Conservation (phyloP, 1,140 invertebrate genomes). For the Brachionus sp. region DNA sequence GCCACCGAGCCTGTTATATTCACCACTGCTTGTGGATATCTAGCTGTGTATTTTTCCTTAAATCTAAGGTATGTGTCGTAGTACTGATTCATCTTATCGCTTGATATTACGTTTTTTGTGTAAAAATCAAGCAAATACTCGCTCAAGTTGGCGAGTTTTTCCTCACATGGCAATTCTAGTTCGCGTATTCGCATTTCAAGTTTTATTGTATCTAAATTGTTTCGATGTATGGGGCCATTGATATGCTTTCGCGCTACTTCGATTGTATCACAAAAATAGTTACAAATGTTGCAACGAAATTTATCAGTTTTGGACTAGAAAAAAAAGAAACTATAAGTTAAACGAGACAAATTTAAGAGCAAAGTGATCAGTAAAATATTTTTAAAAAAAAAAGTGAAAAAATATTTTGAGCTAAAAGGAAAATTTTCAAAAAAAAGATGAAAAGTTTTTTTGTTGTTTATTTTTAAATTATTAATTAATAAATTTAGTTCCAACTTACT, state of each 20-base stretch:
- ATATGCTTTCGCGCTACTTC: slow-evolving; percentile 53
- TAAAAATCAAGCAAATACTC: slow-evolving; percentile 25
- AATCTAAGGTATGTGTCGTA: slow-evolving; percentile 33
- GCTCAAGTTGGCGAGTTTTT: not conserved
- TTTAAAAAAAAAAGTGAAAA: too few relatives aligned
- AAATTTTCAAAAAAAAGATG: too few relatives aligned
- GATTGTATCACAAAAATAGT: slow-evolving; percentile 56
- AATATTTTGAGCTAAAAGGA: too few relatives aligned
- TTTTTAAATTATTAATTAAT: too few relatives aligned
- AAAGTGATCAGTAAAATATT: too few relatives aligned
- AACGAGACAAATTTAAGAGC: too few relatives aligned
- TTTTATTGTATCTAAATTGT: slow-evolving; percentile 49
- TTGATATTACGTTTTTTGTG: slow-evolving; percentile 21
- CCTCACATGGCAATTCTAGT: not conserved
- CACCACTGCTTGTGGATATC: not conserved
- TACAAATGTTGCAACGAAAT: slow-evolving; percentile 59
- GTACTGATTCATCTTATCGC: not conserved
- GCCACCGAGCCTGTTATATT: slow-evolving; percentile 2
- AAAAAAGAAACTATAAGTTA: not conserved
- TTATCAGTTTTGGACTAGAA: slow-evolving; percentile 51
- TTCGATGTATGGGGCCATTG: slow-evolving; percentile 52
- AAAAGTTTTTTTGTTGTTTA: too few relatives aligned
- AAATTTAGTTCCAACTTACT: too few relatives aligned
- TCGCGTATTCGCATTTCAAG: slow-evolving; percentile 20
- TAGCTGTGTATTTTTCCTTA: not conserved